Evolutionary conservation across 2,113 vertebrate species (phyloP).

Genomic region (Pao palembangensis): DNA sequence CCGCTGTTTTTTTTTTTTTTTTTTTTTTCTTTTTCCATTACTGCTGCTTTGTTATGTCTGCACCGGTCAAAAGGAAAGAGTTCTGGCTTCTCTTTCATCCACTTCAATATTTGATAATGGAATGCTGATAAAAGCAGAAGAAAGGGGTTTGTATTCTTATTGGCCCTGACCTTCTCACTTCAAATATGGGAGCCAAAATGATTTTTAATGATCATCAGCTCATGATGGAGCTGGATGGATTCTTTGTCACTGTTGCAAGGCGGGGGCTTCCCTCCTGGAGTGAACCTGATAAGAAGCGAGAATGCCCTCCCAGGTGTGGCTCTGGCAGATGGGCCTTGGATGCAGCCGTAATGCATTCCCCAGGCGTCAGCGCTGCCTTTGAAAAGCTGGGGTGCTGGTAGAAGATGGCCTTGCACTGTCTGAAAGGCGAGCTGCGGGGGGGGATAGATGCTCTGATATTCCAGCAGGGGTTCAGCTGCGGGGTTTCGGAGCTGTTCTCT

Average conservation of each 20-base stretch:
- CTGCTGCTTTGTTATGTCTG: conserved; percentile 8
- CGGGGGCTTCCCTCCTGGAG: conserved; percentile 11
- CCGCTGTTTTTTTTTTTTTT: too few relatives aligned
- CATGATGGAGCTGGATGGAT: conserved; percentile 7
- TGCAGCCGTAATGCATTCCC: conserved; percentile 60
- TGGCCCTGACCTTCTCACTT: conserved; percentile 32
- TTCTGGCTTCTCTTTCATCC: conserved; percentile 31
- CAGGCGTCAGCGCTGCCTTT: conserved; percentile 49
- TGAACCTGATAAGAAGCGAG: conserved; percentile 25
- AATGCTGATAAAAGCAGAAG: conserved; percentile 3
- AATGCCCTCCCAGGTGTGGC: conserved; percentile 58
- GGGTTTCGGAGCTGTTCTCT: conserved; percentile 45
- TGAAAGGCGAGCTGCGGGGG: conserved; percentile 53
- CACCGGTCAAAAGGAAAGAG: conserved; percentile 26
- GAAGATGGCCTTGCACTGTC: conserved; percentile 54
- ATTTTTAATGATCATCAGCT: conserved; percentile 37
- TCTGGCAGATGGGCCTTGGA: conserved; percentile 45
- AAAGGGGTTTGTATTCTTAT: conserved; percentile 18
- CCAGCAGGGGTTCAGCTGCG: conserved; percentile 49
- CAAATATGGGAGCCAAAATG: conserved; percentile 3
- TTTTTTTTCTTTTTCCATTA: conserved; percentile 29
- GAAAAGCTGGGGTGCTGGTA: conserved; percentile 51
- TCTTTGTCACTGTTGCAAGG: conserved; percentile 18
- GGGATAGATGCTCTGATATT: conserved; percentile 63
- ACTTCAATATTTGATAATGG: conserved; percentile 40